phyloP scores from a whole-genome alignment of 2,888 invertebrate genomes.

The Galerucella pusilla region DNA sequence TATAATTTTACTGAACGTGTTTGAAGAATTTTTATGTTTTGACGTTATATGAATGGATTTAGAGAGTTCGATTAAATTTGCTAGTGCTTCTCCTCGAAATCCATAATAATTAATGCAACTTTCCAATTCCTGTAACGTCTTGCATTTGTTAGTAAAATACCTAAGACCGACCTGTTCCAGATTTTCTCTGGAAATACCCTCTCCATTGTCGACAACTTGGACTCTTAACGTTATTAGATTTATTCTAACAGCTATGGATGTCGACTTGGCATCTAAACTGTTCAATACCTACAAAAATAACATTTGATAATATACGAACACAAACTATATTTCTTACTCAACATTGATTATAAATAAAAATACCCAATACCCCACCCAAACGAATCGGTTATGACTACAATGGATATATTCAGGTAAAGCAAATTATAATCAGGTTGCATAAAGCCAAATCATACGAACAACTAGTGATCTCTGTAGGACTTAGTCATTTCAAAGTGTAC shows the following conservation, averaged over 20 bases:
- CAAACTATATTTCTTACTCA: no score
- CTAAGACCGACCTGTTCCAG: conserved; percentile 71
- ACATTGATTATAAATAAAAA: no score
- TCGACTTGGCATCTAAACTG: conserved; percentile 76
- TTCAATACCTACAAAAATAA: conserved; percentile 71
- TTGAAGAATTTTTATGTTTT: conserved; percentile 62
- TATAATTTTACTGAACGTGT: conserved; percentile 70
- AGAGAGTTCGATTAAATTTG: conserved; percentile 70
- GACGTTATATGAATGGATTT: conserved; percentile 72
- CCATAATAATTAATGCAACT: conserved; percentile 71
- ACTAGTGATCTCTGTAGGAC: no score
- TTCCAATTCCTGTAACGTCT: conserved; percentile 67
- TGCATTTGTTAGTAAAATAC: conserved; percentile 75
- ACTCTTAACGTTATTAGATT: conserved; percentile 71
- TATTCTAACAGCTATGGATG: conserved; percentile 76
- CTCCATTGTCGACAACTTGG: conserved; percentile 83
- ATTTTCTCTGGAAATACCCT: conserved; percentile 71
- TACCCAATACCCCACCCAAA: no score
- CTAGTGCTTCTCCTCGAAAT: conserved; percentile 76
- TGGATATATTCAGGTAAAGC: no score
- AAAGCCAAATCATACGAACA: no score
- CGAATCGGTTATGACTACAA: no score
- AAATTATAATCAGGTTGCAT: no score
- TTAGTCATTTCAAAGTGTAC: no score
- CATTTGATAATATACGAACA: not conserved